Base-by-base conservation (phyloP, 2,797 vertebrate genomes). In the Neosilurus mollespiculum region DNA sequence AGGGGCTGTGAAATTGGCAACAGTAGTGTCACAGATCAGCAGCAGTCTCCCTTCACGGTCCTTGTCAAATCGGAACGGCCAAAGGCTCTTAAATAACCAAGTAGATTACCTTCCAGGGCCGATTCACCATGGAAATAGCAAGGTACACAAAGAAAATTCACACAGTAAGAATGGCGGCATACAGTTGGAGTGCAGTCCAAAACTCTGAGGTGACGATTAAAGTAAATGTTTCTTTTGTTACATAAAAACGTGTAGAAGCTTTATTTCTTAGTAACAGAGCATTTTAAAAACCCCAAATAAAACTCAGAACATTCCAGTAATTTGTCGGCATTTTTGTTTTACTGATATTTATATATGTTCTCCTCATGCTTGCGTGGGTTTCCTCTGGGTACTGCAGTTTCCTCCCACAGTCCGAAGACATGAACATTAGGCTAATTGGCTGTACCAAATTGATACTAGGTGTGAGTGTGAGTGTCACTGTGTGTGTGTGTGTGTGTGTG, bases 1-100 rank as follows among this genome's bases (percentile, higher is more conserved):
- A 49, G 56, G 76, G 71, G 30, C 85, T 82, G 80, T 85, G 59
- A 83, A 88, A 87, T 84, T 81, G 66, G 69, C 66, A 79, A 86
- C 75, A 86, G 81, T 62, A 81, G 80, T 34, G 43, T 53, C 64
- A 81, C 83, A 85, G 61, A 87, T 64, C 65, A 80, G 51, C 18
- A 14, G 64, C 49, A 67, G 64, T 67, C 51, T 56, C 64, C 78
- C 24, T 67, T 34, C 51, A 56, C 9, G 51, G 65, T 69, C 64
- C 78, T 80, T 80, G 78, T 80, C 51, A 80, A 69, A 37, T 80
- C 51, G 34, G 64, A 54, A 80, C 34, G 65, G 20, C 49, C 78
- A 67, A 59, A 59, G 30, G 9, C 9, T 7, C 16, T 67, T 67
- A 49, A 59, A 59, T 56, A 77, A 65, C 58, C 49, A 64, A 80